Conservation (phyloP, 2,113 vertebrate species). For the Chionis minor region DNA sequence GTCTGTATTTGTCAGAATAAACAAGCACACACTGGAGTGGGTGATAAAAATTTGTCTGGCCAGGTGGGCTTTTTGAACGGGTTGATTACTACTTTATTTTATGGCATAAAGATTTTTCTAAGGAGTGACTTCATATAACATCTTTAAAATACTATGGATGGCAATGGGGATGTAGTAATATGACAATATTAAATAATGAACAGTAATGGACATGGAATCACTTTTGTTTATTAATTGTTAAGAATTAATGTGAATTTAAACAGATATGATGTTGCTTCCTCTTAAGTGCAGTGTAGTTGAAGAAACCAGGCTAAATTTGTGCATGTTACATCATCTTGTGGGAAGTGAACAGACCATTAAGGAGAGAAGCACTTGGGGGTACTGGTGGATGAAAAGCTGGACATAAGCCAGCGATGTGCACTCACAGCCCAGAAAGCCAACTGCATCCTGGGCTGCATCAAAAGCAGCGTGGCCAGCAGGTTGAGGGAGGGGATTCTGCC, state of each 20-base stretch:
- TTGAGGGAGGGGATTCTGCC: not conserved
- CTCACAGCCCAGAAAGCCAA: not conserved
- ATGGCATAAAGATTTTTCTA: not conserved
- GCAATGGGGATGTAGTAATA: not conserved
- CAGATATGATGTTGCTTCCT: not conserved
- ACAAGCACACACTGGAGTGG: not conserved
- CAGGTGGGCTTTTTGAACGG: not conserved
- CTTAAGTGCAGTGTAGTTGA: not conserved
- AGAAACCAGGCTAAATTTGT: not conserved
- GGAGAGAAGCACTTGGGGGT: not conserved
- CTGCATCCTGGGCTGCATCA: not conserved
- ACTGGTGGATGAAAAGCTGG: not conserved
- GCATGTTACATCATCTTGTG: not conserved
- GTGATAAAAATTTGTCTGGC: not conserved
- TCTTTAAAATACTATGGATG: not conserved
- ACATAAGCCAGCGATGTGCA: not conserved
- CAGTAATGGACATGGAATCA: not conserved
- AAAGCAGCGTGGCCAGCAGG: not conserved
- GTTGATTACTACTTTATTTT: not conserved
- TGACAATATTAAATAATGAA: not conserved
- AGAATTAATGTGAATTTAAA: not conserved
- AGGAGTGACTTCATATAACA: not conserved
- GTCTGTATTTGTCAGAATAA: not conserved
- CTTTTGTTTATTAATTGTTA: not conserved
- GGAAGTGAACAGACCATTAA: not conserved